A percentile compares a stretch with the other conserved stretches of the same genome.
phyloP scores from a whole-genome alignment of 2,797 vertebrate genomes.

The Siniperca obscura region DNA sequence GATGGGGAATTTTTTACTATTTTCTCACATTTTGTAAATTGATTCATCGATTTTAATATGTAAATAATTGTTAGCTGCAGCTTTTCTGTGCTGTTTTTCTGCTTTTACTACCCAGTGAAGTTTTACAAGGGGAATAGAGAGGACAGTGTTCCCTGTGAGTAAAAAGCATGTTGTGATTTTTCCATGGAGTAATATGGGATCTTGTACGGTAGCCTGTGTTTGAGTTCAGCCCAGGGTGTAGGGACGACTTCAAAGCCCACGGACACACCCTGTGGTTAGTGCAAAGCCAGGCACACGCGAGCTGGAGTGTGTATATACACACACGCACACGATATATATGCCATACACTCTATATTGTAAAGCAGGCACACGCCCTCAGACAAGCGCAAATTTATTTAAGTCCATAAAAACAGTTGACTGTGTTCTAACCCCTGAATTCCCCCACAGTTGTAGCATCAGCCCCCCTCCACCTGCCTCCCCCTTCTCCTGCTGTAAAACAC shows the following conservation, averaged over 20 bases:
- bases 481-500: slow-evolving; percentile 14
- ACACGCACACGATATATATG: slow-evolving; percentile 41
- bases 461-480: background rate
- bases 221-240: slow-evolving; percentile 64
- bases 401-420: slow-evolving; percentile 64
- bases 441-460: slow-evolving; percentile 18
- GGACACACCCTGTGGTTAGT: slow-evolving; percentile 81
- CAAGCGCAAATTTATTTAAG: slow-evolving; percentile 49
- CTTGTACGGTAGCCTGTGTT: slow-evolving; percentile 70
- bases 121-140: slow-evolving; percentile 21
- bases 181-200: slow-evolving; percentile 61
- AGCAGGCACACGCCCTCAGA: slow-evolving; percentile 56
- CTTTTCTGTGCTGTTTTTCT: background rate
- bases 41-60: background rate
- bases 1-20: background rate
- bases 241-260: slow-evolving; percentile 71
- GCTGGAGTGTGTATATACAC: slow-evolving; percentile 24
- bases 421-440: slow-evolving; percentile 33
- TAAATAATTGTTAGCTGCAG: background rate
- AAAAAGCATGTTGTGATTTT: slow-evolving; percentile 53
- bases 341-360: slow-evolving; percentile 16
- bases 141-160: slow-evolving; percentile 41
- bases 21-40: background rate
- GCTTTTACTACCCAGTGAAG: background rate
- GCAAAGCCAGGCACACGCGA: slow-evolving; percentile 63